Evolutionary conservation across 2,113 vertebrate species (phyloP), one percentile per base, ranked within the genome.

Genomic region (Xiphophorus hellerii): DNA sequence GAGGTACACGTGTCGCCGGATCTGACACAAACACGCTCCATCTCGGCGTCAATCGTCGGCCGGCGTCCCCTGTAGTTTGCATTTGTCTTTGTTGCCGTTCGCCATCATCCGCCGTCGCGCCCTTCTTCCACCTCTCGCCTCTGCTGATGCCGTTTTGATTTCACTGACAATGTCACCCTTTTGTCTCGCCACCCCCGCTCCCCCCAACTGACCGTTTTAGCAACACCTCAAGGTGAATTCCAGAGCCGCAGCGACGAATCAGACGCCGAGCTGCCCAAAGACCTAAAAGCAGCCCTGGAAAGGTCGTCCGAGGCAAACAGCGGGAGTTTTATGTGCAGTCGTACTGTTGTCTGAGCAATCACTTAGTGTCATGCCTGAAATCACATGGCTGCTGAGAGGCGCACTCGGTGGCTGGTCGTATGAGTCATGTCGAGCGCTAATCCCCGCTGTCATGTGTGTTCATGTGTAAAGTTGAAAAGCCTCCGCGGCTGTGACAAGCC

Each of bases 221-320:
- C 71, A 83, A 62, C 86, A 88, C 86, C 83, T 81, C 69, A 13
- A 87, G 84, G 72, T 77, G 39, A 85, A 68, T 64, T 75, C 66
- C 75, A 74, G 35, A 35, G 44, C 3, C 63, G 69, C 58, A 71
- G 62, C 51, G 62, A 27, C 60, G 60, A 28, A 62, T 73, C 69
- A 64, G 54, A 66, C 14, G 54, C 44, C 9, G 42, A 10, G 0
- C 37, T 39, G 61, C 35, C 31, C 31, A 22, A 54, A 9, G 27
- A 72, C 22, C 2, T 58, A 29, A 28, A 68, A 69, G 35, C 39
- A 13, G 51, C 33, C 6, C 0, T 28, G 4, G 65, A 67, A 39
- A 33, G 25, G 12, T 25, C 27, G 30, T 67, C 30, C 10, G 61
- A 74, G 33, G 37, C 27, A 33, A 66, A 30, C 17, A 1, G 5